Percentiles rank a stretch among this genome's conserved stretches.
Conservation (phyloP, 2,888 invertebrate genomes). For the Andrena trimmerana region DNA sequence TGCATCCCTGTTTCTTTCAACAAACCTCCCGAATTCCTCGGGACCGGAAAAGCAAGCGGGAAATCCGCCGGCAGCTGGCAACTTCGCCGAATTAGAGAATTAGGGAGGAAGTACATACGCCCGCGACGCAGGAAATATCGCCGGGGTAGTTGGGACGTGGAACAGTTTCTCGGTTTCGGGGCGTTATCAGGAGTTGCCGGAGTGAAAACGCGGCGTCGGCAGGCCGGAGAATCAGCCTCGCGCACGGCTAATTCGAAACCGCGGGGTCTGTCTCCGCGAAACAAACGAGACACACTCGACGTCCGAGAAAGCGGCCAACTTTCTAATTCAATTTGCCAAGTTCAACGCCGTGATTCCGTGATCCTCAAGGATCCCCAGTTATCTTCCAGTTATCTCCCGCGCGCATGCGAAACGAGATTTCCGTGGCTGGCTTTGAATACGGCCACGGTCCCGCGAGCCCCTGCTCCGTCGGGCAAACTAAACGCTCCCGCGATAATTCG, state of each 20-base stretch:
- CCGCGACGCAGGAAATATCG: not conserved
- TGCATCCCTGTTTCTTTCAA: too few relatives aligned
- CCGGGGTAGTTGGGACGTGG: not conserved
- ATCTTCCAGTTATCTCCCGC: slow-evolving; percentile 29
- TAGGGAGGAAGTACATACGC: not conserved
- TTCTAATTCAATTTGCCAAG: slow-evolving; percentile 77
- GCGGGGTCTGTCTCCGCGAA: slow-evolving; percentile 39
- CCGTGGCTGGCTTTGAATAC: too few relatives aligned
- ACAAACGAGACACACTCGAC: slow-evolving; percentile 63
- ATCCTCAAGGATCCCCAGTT: slow-evolving; percentile 64
- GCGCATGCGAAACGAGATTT: not conserved
- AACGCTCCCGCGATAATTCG: too few relatives aligned
- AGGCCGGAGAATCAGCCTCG: slow-evolving; percentile 13
- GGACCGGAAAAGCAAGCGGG: too few relatives aligned
- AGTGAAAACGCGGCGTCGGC: slow-evolving; percentile 36
- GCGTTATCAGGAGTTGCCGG: slow-evolving; percentile 16
- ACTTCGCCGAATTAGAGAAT: not conserved
- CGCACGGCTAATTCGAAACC: slow-evolving; percentile 68
- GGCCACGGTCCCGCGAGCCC: too few relatives aligned
- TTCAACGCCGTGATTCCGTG: slow-evolving; percentile 69
- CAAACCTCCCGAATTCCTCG: too few relatives aligned
- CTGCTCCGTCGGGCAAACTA: too few relatives aligned
- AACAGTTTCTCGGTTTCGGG: slow-evolving; percentile 9
- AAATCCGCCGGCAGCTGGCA: too few relatives aligned
- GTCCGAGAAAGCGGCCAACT: slow-evolving; percentile 70